Percentiles rank a stretch among this genome's conserved stretches.
phyloP scores from a whole-genome alignment of 2,888 invertebrate species.

The Chrysodeixis includens region DNA sequence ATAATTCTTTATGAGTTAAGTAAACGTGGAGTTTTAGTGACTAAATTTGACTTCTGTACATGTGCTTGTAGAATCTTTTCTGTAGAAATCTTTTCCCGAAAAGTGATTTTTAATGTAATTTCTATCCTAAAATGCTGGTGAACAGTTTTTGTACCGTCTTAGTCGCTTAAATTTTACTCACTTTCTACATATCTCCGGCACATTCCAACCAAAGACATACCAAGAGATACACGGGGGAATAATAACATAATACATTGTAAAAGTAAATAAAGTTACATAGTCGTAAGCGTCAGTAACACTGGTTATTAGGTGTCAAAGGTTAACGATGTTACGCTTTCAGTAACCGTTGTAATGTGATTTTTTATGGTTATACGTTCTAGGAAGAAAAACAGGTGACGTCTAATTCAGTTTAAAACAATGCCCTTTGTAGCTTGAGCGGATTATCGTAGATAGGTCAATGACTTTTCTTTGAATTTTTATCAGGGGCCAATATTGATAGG shows the following conservation, averaged over 20 bases:
- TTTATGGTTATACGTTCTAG: conserved; percentile 31
- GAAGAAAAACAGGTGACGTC: conserved; percentile 24
- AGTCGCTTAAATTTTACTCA: no score
- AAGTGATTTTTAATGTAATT: no score
- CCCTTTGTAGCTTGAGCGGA: neutral
- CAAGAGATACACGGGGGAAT: neutral
- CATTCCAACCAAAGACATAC: no score
- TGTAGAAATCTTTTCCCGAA: no score
- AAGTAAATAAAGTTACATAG: conserved; percentile 15
- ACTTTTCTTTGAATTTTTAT: conserved; percentile 15
- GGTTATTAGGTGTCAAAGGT: conserved; percentile 36
- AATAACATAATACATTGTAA: neutral
- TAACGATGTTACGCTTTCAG: conserved; percentile 29
- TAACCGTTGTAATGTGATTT: conserved; percentile 15
- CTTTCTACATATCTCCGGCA: no score
- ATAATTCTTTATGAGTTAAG: neutral
- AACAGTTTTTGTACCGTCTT: no score
- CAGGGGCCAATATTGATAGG: conserved; percentile 21
- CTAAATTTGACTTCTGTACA: neutral
- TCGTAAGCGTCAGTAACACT: conserved; percentile 21
- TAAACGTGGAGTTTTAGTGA: neutral
- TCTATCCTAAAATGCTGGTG: no score
- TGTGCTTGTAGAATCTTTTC: no score
- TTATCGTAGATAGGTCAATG: conserved; percentile 3
- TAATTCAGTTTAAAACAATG: neutral